Base-by-base conservation (phyloP, 1,140 invertebrate genomes). In the Zelostemma sp. region DNA sequence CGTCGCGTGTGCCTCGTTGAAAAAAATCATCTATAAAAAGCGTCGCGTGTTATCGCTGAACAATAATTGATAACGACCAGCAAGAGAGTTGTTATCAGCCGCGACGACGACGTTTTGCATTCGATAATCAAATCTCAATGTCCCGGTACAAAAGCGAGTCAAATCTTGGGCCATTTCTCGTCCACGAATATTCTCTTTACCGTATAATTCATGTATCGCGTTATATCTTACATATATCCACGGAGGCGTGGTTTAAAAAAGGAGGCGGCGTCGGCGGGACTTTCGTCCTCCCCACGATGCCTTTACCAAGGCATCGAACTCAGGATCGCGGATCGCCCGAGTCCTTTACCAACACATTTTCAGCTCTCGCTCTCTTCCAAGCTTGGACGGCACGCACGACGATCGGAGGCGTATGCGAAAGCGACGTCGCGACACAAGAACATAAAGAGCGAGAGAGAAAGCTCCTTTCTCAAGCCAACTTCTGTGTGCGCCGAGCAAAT, bases 221-320 rank as follows among this genome's bases (percentile, higher is more conserved):
- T 55, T 64, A 60, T 64, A 54, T 67, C 53, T 50, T 35, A 72
- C 68, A 76, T 48, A 50, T 14, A 16, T 38, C 75, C 60, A 72
- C 70, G 68, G 72, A 76, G 81, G 81, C 81, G 81, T 82, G 81
- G 81, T 83, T 83, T 80, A 72, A 81, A 82, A 82, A 80, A 80
- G 77, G 72, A 72, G 80, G 81, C 80, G 80, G 80, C 72, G 72
- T 78, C 72, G 72, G 47, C 68, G 75, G 76, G 67, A 72, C 65
- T 75, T 65, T 68, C 73, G 62, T 45, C 70, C 70, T 68, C 63
- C 64, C 60, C 62, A 51, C 74, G 73, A 66, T 56, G 49, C 69
- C 63, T 73, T 68, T 70, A 69, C 67, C 57, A 57, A 73, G 33
- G 18, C 33, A 35, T 35, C 11, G 33, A 9, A 35, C 25, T 28